Base-by-base conservation (phyloP, 2,113 vertebrate genomes). In the Xyrauchen texanus region DNA sequence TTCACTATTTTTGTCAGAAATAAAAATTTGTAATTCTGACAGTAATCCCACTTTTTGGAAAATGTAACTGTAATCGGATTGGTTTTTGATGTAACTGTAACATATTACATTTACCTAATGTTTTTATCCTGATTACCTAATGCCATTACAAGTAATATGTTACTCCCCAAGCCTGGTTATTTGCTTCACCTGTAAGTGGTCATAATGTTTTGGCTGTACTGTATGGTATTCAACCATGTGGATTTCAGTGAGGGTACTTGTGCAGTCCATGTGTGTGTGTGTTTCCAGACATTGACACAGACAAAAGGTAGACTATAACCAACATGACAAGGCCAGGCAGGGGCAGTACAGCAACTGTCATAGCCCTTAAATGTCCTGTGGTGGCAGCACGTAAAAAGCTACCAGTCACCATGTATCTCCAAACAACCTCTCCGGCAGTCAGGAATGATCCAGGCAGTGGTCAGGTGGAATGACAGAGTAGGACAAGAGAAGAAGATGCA, bases 331-430 rank as follows among this genome's bases (percentile, higher is more conserved):
- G 77, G 78, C 71, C 67, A 74, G 80, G 82, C 85, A 74, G 80
- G 66, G 71, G 71, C 77, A 13, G 86, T 88, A 86, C 84, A 88
- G 86, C 71, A 4, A 64, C 55, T 91, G 91, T 91, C 91, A 91
- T 85, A 87, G 87, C 47, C 65, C 55, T 64, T 81, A 81, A 84
- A 79, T 68, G 13, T 85, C 81, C 78, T 72, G 6, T 65, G 7
- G 75, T 68, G 65, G 66, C 57, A 79, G 64, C 66, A 79, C 76
- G 58, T 51, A 79, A 71, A 16, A 79, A 85, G 82, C 86, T 83
- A 61, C 68, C 82, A 89, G 90, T 92, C 91, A 89, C 77, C 82
- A 82, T 73, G 77, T 71, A 90, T 88, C 83, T 78, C 60, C 10
- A 71, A 44, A 68, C 62, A 67, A 46, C 80, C 12, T 88, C 85